Conservation (phyloP, 2,888 invertebrate genomes). For the Dorcus hopei region DNA sequence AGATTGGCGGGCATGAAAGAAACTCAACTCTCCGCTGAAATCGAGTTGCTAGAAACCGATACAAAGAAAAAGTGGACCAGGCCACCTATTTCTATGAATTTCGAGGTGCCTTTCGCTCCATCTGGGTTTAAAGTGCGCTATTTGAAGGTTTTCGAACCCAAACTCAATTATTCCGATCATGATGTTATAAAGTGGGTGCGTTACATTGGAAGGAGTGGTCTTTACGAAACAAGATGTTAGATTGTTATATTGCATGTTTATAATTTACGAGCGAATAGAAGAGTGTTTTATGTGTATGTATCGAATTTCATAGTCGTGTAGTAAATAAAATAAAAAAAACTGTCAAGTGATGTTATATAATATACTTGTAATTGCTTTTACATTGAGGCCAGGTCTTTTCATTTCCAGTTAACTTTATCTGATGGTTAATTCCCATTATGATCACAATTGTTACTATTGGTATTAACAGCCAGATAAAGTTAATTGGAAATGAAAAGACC, state of each 20-base stretch:
- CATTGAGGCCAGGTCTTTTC: too few species aligned
- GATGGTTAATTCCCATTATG: too few species aligned
- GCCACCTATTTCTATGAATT: constrained; percentile 99
- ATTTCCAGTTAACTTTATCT: too few species aligned
- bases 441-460: too few species aligned
- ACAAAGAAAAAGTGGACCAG: constrained; percentile 99
- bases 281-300: too few species aligned
- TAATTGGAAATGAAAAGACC: too few species aligned
- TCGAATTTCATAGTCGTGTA: too few species aligned
- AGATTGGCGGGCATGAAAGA: constrained; percentile 99
- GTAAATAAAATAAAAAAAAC: too few species aligned
- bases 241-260: background rate
- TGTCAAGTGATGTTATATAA: too few species aligned
- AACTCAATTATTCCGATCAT: constrained; percentile 99
- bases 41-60: constrained; percentile 95
- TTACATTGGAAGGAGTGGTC: constrained; percentile 97
- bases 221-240: constrained; percentile 98
- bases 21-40: constrained; percentile 98
- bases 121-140: constrained; percentile 99
- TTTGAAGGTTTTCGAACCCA: constrained; percentile 98
- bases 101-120: constrained; percentile 99
- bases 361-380: too few species aligned
- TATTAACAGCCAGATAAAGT: too few species aligned
- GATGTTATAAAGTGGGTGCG: constrained; percentile 99
- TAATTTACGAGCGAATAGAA: background rate